Conservation (phyloP, 1,140 invertebrate species). For the Akabosia matsudoensis region DNA sequence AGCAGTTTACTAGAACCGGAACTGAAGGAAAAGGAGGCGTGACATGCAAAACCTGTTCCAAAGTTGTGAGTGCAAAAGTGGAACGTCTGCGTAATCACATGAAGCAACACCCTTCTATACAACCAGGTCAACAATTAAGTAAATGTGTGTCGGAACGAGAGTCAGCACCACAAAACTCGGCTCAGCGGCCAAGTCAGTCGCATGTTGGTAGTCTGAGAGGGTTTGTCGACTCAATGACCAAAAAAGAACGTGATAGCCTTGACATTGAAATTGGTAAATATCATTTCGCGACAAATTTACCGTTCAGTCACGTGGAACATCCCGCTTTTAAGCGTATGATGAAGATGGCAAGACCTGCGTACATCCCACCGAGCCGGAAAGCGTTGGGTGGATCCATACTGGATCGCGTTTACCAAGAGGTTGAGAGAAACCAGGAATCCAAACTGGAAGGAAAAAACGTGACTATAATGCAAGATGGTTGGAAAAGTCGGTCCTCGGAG, state of each 20-base stretch:
- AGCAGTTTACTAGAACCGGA: background rate
- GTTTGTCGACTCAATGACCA: background rate
- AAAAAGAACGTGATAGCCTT: background rate
- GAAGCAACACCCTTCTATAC: background rate
- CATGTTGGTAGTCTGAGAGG: background rate
- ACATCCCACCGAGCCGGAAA: background rate
- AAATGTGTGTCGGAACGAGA: constrained; percentile 7
- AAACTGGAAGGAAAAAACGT: background rate
- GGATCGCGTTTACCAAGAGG: background rate
- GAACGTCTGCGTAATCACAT: background rate
- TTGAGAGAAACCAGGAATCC: background rate
- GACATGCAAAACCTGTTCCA: background rate
- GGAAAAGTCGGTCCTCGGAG: background rate
- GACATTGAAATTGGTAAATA: background rate
- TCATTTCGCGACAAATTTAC: background rate
- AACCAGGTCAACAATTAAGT: too few relatives aligned
- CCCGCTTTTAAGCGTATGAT: background rate
- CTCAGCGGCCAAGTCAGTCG: background rate
- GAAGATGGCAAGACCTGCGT: background rate
- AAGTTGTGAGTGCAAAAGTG: background rate
- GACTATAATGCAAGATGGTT: background rate
- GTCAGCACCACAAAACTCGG: background rate
- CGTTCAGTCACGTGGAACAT: constrained; percentile 16
- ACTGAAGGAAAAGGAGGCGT: background rate
- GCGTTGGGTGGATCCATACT: background rate